Percentiles rank a stretch among this genome's conserved stretches.
phyloP scores from a whole-genome alignment of 2,888 invertebrate species.

The Philereme vetulata region DNA sequence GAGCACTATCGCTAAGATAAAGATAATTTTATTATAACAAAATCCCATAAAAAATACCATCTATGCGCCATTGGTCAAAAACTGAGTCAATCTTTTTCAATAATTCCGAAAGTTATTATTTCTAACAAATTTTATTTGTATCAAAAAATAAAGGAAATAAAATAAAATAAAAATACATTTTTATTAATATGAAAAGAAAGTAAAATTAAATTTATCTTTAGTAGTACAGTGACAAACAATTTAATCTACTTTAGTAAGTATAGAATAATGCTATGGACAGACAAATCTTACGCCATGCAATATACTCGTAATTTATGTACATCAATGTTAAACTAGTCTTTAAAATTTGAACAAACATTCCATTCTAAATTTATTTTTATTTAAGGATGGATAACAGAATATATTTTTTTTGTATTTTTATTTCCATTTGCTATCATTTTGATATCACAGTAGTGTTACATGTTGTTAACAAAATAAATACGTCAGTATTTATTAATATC shows the following conservation, averaged over 20 bases:
- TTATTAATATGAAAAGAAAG: neutral
- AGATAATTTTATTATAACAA: constrained; percentile 3
- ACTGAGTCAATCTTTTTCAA: too few species aligned
- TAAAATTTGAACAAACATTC: constrained; percentile 42
- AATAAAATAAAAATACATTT: too few species aligned
- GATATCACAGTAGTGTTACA: constrained; percentile 77
- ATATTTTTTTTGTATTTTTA: constrained; percentile 30
- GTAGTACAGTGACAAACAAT: constrained; percentile 7
- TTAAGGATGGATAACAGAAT: constrained; percentile 23
- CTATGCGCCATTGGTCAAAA: too few species aligned
- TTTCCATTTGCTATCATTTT: constrained; percentile 39
- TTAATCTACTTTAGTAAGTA: constrained; percentile 41
- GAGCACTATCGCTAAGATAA: constrained; percentile 7
- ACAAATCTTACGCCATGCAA: constrained; percentile 59
- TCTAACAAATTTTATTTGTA: too few species aligned
- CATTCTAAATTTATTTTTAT: constrained; percentile 26
- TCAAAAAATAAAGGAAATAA: too few species aligned
- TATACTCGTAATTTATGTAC: constrained; percentile 69
- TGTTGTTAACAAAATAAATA: constrained; percentile 47
- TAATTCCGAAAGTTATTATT: too few species aligned
- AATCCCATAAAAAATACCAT: too few species aligned
- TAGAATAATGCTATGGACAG: constrained; percentile 62
- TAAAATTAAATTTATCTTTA: constrained; percentile 9
- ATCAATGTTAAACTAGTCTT: constrained; percentile 45
- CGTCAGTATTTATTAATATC: constrained; percentile 41